phyloP scores from a whole-genome alignment of 1,140 invertebrate species.

The Panagrolaimus sp. region DNA sequence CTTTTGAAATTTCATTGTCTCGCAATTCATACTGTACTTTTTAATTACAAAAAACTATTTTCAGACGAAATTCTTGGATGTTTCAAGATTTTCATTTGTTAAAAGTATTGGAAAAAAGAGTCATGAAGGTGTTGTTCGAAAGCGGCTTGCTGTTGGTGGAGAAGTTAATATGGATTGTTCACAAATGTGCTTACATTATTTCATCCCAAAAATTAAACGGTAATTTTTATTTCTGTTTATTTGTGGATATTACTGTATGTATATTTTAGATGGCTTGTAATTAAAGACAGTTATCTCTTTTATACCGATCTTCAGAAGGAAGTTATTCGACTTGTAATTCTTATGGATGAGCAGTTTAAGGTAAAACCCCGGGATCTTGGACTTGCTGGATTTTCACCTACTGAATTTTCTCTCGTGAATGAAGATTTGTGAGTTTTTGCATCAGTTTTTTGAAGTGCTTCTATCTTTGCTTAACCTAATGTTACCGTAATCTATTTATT shows the following conservation, averaged over 20 bases:
- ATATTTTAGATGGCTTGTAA: constrained; percentile 62
- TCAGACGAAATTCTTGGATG: constrained; percentile 64
- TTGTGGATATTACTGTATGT: background rate
- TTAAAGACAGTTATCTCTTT: constrained; percentile 63
- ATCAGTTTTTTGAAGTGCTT: constrained; percentile 26
- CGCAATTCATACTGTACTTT: no score
- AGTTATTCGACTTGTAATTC: constrained; percentile 62
- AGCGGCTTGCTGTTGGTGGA: constrained; percentile 61
- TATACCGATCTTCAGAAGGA: constrained; percentile 63
- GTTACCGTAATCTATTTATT: constrained; percentile 41
- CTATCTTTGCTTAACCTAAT: constrained; percentile 27
- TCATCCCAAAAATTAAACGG: constrained; percentile 55
- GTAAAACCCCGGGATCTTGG: constrained; percentile 52
- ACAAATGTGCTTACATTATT: constrained; percentile 56
- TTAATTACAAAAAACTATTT: constrained; percentile 23
- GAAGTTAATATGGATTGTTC: constrained; percentile 61
- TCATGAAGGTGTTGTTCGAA: constrained; percentile 63
- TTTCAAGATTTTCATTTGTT: constrained; percentile 63
- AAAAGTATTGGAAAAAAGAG: constrained; percentile 62
- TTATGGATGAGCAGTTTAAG: constrained; percentile 63
- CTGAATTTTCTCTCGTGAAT: no score
- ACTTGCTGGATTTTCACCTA: constrained; percentile 23
- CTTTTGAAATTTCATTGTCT: no score
- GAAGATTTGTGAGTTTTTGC: no score
- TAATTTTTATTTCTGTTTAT: constrained; percentile 6